Conservation (phyloP, 2,888 invertebrate genomes). For the Euproctis similis region DNA sequence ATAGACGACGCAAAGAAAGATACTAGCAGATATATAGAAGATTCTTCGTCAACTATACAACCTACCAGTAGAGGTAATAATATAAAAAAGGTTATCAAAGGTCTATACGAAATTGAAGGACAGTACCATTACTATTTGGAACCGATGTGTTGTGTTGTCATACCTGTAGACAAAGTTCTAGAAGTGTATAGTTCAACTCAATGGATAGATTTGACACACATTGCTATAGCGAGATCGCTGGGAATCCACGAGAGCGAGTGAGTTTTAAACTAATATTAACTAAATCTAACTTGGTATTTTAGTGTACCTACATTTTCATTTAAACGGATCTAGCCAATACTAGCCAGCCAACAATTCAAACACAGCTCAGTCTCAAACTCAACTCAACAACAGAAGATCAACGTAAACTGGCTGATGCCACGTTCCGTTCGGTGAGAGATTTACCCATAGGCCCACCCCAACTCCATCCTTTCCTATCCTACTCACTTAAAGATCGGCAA, state of each 20-base stretch:
- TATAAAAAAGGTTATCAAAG: conserved; percentile 66
- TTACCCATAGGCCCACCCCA: too few species aligned
- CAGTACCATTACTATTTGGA: conserved; percentile 89
- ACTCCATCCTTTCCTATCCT: too few species aligned
- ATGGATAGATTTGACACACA: conserved; percentile 78
- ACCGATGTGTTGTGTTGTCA: conserved; percentile 78
- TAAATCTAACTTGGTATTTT: too few species aligned
- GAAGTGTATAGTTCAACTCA: conserved; percentile 80
- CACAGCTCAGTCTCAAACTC: too few species aligned
- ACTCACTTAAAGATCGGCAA: too few species aligned
- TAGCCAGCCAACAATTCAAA: too few species aligned
- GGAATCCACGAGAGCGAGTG: conserved; percentile 75
- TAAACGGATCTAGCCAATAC: too few species aligned
- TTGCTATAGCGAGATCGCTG: conserved; percentile 72
- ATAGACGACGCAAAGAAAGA: conserved; percentile 60
- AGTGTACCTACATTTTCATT: too few species aligned
- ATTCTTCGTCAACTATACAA: conserved; percentile 28
- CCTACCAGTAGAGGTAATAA: conserved; percentile 47
- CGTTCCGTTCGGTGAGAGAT: too few species aligned
- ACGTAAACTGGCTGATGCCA: too few species aligned
- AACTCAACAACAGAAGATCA: too few species aligned
- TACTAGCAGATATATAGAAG: conserved; percentile 41
- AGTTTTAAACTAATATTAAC: too few species aligned
- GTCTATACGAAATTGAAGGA: conserved; percentile 74
- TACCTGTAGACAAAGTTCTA: conserved; percentile 81